Conservation (phyloP, 2,888 invertebrate genomes). For the Eupithecia centaureata region DNA sequence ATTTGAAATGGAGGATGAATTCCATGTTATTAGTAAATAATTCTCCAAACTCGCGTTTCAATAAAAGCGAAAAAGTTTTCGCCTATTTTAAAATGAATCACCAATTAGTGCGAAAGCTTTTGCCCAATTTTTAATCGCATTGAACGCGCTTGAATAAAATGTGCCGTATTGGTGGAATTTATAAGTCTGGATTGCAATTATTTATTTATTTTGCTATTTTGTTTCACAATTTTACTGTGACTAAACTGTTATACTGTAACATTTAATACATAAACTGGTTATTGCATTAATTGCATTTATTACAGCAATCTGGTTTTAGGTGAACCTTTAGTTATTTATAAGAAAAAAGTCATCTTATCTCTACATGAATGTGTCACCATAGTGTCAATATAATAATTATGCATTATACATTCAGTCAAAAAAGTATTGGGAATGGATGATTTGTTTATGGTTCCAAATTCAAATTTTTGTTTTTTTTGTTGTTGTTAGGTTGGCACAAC, state of each 20-base stretch:
- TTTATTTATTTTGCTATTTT: neutral
- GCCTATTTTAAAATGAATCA: neutral
- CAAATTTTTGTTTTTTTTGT: too few relatives aligned
- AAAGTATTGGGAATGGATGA: too few relatives aligned
- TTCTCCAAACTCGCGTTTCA: constrained; percentile 2
- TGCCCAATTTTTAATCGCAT: neutral
- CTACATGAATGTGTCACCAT: too few relatives aligned
- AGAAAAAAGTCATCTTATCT: too few relatives aligned
- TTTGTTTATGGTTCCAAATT: too few relatives aligned
- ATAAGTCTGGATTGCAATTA: neutral
- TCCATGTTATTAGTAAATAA: neutral
- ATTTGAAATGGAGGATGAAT: neutral
- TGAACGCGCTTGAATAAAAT: constrained; percentile 1
- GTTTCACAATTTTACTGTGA: neutral
- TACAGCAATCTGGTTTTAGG: too few relatives aligned
- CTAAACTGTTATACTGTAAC: neutral
- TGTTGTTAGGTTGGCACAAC: too few relatives aligned
- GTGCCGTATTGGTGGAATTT: neutral
- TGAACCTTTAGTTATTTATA: too few relatives aligned
- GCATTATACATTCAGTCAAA: too few relatives aligned
- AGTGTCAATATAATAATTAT: too few relatives aligned
- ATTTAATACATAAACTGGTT: too few relatives aligned
- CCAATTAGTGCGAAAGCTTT: constrained; percentile 5
- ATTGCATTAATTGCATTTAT: too few relatives aligned
- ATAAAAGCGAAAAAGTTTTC: constrained; percentile 2